Evolutionary conservation across 1,140 invertebrate species (phyloP).

Genomic region (Reticulitermes speratus): DNA sequence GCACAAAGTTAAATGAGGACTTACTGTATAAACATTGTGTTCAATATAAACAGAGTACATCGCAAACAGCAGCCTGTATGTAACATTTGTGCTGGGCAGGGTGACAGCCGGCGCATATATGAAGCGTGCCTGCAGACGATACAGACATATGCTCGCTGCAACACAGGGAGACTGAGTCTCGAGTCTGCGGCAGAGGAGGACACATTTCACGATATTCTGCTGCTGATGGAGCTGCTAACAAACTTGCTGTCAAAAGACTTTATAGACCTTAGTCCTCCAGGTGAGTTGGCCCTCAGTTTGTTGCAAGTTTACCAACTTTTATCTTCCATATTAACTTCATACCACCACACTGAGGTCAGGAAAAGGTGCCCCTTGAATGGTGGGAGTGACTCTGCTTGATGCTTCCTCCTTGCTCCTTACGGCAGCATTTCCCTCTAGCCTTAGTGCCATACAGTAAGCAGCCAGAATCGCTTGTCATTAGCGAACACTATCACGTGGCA

Average conservation of each 20-base stretch:
- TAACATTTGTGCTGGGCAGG: slow-evolving; percentile 39
- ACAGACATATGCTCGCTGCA: slow-evolving; percentile 71
- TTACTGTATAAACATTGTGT: no score
- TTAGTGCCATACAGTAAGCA: no score
- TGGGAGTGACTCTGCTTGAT: no score
- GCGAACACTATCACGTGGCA: no score
- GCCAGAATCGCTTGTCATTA: no score
- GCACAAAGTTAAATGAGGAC: no score
- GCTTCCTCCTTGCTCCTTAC: no score
- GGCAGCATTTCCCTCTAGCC: no score
- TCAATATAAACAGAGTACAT: no score
- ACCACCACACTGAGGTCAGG: no score
- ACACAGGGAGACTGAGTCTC: slow-evolving; percentile 52
- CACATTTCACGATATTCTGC: slow-evolving; percentile 67
- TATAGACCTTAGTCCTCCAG: slow-evolving; percentile 56
- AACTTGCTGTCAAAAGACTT: slow-evolving; percentile 71
- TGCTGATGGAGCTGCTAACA: slow-evolving; percentile 70
- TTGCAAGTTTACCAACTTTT: not conserved
- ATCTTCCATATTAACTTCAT: not conserved
- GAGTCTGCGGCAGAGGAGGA: slow-evolving; percentile 66
- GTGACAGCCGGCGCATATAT: slow-evolving; percentile 60
- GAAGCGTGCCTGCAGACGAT: slow-evolving; percentile 61
- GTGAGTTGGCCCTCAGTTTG: slow-evolving; percentile 30
- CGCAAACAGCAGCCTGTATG: no score
- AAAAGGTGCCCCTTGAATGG: no score